Base-by-base conservation (phyloP, 1,140 invertebrate genomes). In the Pseudomyrmex dendroicus region DNA sequence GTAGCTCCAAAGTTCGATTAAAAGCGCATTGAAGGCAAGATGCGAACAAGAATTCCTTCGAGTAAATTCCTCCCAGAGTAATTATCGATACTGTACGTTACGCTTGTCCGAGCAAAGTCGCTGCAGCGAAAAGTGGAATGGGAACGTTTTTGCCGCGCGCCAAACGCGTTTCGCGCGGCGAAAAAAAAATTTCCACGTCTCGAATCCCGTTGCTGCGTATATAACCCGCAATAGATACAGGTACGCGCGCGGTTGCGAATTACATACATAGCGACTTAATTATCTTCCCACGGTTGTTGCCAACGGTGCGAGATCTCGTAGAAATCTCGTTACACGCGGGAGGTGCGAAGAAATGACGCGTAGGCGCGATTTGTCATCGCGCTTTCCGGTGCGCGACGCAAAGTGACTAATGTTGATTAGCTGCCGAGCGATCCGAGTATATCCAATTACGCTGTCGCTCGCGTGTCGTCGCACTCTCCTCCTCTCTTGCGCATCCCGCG, bases 401-500 rank as follows among this genome's bases (percentile, higher is more conserved):
- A 88, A 86, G 80, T 88, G 84, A 89, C 84, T 86, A 88, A 89
- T 88, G 87, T 86, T 84, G 87, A 89, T 89, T 88, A 88, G 84
- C 84, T 86, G 77, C 86, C 87, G 87, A 88, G 86, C 87, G 84
- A 89, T 89, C 78, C 59, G 73, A 80, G 84, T 88, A 89, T 86
- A 88, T 89, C 87, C 87, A 89, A 89, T 89, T 89, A 89, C 73
- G 84, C 61, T 74, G 78, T 80, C 84, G 84, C 84, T 88, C 86
- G 84, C 87, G 77, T 74, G 86, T 89, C 86, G 83, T 67, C 22
- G 64, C 66, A 52, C 46, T 44, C 48, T 25, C 25, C 25, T 25
- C 3, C 25, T 25, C 15, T 46, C 52, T 59, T 5, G 35, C 5
- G 84, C 68, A 1, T 13, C 54, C 54, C 50, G 57, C 73, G 68